Evolutionary conservation across 1,140 invertebrate genomes (phyloP).

Genomic region (Popillia japonica): DNA sequence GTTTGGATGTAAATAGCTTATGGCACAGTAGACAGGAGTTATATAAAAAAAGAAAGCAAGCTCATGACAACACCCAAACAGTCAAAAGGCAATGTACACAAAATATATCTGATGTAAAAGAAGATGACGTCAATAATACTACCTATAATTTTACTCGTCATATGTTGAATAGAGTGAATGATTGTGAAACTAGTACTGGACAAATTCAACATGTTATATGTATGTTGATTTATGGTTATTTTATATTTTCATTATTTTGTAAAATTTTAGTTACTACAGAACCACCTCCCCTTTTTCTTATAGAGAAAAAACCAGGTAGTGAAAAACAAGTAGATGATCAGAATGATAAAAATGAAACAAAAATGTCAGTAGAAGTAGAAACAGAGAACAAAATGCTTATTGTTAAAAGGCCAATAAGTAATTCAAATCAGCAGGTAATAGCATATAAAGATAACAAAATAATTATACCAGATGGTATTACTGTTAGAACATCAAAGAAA

Average conservation of each 20-base stretch:
- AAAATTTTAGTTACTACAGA: background rate
- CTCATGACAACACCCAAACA: background rate
- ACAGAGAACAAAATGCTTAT: background rate
- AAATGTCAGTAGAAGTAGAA: background rate
- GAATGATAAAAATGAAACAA: background rate
- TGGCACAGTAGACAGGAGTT: background rate
- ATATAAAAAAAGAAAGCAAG: background rate
- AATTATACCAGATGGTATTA: background rate
- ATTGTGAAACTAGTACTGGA: background rate
- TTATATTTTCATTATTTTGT: background rate
- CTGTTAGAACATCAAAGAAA: conserved; percentile 40
- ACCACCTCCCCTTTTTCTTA: conserved; percentile 8
- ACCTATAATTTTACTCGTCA: background rate
- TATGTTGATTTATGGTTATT: background rate
- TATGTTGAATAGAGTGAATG: background rate
- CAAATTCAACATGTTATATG: background rate
- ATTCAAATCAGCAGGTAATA: background rate
- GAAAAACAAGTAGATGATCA: background rate
- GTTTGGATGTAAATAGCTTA: conserved; percentile 35
- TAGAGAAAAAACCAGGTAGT: background rate
- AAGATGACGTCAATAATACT: background rate
- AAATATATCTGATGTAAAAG: background rate
- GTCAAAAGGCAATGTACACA: background rate
- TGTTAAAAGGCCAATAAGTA: background rate
- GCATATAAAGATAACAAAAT: background rate